These are phyloP conservation scores for Chaitophorus viminalis DNA, from an alignment of 2,888 invertebrate species.

Conservation along the genomic window DNA sequence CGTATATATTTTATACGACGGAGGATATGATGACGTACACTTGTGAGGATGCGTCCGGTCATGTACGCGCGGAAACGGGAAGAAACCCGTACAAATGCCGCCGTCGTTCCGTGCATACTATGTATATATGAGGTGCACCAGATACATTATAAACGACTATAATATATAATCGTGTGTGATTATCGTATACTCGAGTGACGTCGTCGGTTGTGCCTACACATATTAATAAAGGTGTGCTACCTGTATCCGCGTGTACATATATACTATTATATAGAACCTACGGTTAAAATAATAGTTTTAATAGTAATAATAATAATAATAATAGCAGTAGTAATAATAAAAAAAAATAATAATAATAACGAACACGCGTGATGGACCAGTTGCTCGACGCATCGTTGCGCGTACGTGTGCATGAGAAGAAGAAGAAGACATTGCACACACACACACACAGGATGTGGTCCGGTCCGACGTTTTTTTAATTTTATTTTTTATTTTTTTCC, in stretches of 20 bases:
- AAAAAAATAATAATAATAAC: background rate
- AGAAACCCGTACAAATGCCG: conserved; percentile 52
- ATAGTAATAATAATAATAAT: conserved; percentile 9
- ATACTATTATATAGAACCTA: background rate
- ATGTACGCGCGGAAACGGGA: conserved; percentile 18
- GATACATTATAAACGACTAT: background rate
- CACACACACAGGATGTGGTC: conserved; percentile 58
- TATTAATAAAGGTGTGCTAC: conserved; percentile 4
- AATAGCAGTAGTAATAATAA: background rate
- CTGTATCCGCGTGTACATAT: background rate
- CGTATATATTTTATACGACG: background rate
- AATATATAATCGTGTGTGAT: conserved; percentile 4
- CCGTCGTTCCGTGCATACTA: background rate
- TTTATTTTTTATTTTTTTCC: conserved; percentile 23
- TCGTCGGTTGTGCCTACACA: background rate
- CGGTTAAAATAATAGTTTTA: too few species aligned
- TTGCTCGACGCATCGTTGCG: conserved; percentile 49
- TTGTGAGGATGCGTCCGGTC: conserved; percentile 60
- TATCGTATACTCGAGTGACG: conserved; percentile 54
- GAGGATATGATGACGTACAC: conserved; percentile 36
- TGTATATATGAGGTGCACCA: background rate
- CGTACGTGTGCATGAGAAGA: conserved; percentile 36
- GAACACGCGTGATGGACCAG: conserved; percentile 40
- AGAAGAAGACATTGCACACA: conserved; percentile 21
- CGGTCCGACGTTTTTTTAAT: conserved; percentile 56